Evolutionary conservation across 2,797 vertebrate genomes (phyloP).

Genomic region (Tympanoctomys barrerae): DNA sequence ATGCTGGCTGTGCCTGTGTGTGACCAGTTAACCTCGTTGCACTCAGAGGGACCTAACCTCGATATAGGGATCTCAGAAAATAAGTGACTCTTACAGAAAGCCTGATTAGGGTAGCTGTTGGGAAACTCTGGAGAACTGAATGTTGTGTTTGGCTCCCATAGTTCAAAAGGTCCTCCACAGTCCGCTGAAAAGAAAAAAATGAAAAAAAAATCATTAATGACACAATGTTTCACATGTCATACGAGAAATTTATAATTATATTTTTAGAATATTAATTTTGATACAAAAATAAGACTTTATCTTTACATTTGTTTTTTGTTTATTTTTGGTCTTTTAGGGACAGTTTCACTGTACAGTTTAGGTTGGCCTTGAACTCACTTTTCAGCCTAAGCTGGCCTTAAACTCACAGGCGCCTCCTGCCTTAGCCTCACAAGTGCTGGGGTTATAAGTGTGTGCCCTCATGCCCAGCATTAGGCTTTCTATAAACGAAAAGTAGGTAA

Average conservation of each 20-base stretch:
- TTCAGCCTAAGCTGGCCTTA: no score
- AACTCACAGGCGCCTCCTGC: no score
- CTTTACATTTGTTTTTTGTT: no score
- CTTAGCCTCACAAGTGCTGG: no score
- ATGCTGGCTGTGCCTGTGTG: background rate
- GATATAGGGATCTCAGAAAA: background rate
- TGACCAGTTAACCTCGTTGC: background rate
- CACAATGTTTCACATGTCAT: background rate
- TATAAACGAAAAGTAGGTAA: background rate
- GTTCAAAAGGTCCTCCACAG: conserved; percentile 93
- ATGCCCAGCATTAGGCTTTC: background rate
- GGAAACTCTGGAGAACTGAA: conserved; percentile 94
- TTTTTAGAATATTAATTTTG: conserved; percentile 17
- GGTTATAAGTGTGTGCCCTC: no score
- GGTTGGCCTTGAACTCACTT: no score
- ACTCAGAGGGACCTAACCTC: background rate
- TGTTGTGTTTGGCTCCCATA: conserved; percentile 93
- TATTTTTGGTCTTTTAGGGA: no score
- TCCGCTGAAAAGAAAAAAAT: conserved; percentile 89
- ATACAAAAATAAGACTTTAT: background rate
- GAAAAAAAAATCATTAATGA: conserved; percentile 24
- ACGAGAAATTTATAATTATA: background rate
- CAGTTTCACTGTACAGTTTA: no score
- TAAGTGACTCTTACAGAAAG: conserved; percentile 91
- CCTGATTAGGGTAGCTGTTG: conserved; percentile 89